Evolutionary conservation across 2,888 invertebrate species (phyloP), one percentile per base, ranked within the genome.

Genomic region (Meteorus colon): DNA sequence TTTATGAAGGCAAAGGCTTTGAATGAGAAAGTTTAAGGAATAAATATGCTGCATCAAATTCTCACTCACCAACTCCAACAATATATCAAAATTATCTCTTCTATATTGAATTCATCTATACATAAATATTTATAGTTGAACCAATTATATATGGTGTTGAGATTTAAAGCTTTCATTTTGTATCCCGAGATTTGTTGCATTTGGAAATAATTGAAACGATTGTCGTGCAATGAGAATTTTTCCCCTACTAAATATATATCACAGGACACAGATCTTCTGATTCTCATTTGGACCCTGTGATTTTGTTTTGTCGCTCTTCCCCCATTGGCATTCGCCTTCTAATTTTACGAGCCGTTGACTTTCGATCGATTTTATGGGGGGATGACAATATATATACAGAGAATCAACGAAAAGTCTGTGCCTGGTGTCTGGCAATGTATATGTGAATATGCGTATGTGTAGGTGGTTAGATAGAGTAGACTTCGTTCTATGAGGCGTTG

Each of bases 301-400:
- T 81, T 81, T 80, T 82, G 79, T 81, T 85, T 85, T 82, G 83
- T 84, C 81, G 81, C 80, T 82, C 82, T 80, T 41, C n/a, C 48
- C 48, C 48, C 48, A 48, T 48, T 48, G 48, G 16, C 16, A 55
- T 55, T 55, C 82, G 73, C 75, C 79, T 79, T 82, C 86, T 87
- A 89, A 89, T 89, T 89, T 89, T 88, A 88, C 89, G 88, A 89
- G 86, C 87, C 88, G 88, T 88, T 89, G 88, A 88, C 88, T 88
- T 84, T 74, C 85, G 86, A 88, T 88, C 89, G 88, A 87, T 86
- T 84, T 77, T 74, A 69, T 68, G 65, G 60, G 59, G 59, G 41
- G 72, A 51, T 66, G 74, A 67, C 24, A 34, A 55, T 2, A 34
- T 69, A 73, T 24, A 69, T 69, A 73, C 16, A 69, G 14, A 24